Base-by-base conservation (phyloP, 2,113 vertebrate species). In the Phainopepla nitens region DNA sequence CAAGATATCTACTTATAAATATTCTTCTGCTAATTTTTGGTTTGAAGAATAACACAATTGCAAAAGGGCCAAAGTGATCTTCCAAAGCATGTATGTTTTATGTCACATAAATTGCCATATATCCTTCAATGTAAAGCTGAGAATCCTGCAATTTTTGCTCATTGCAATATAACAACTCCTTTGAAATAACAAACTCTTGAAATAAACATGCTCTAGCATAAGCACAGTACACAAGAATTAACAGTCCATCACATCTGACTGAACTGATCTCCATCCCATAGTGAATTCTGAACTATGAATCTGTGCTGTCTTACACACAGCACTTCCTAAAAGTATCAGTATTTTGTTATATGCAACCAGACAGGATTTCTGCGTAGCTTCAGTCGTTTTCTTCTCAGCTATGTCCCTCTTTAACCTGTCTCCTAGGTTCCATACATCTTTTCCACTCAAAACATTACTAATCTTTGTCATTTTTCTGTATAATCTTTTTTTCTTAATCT, bases 111-210 rank as follows among this genome's bases (percentile, higher is more conserved):
- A 71, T 50, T 75, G 53, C 11, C 10, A 11, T 23, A 11, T 10
- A 54, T 39, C 14, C 15, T 79, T 25, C 42, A 65, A 35, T 3
- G 4, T 78, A 73, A 58, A 95, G 15, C 12, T 50, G 20, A 89
- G 11, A 16, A 36, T 36, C 5, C 11, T 44, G n/a, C 6, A 87
- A 36, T 53, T 78, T 58, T 53, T 65, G 16, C 18, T 84, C 2
- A 41, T 20, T 53, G 2, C 0, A 0, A 35, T 44, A 5, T 7
- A 62, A 44, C 2, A 29, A 23, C 31, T 36, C 22, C 23, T 64
- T 49, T 47, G 33, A 66, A 87, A 54, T 41, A 57, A 60, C 7
- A 64, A 73, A 23, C 1, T 14, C 31, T 44, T n/a, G 35, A 80
- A 83, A 69, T 62, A 62, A 66, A 3, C 28, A 31, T 21, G 10